Conservation (phyloP, 2,113 vertebrate genomes). For the Ameiurus melas region DNA sequence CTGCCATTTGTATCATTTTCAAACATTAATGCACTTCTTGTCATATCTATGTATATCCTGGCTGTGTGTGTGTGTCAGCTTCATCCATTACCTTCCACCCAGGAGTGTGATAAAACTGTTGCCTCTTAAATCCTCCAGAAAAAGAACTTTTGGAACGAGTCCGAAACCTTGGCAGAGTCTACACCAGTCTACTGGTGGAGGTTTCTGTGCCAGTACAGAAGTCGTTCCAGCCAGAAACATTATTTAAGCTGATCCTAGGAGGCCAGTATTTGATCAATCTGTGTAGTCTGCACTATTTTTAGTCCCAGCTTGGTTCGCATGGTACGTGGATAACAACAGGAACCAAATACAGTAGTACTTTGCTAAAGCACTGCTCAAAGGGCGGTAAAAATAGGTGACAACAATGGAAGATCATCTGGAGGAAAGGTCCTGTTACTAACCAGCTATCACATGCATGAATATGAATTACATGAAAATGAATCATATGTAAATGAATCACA, state of each 20-base stretch:
- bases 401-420: not conserved
- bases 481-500: too few species aligned
- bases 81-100: not conserved
- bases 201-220: not conserved
- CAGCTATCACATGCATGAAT: too few species aligned
- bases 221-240: not conserved
- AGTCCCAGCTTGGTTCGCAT: not conserved
- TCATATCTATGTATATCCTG: not conserved
- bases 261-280: not conserved
- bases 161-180: not conserved
- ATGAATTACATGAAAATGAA: too few species aligned
- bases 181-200: not conserved
- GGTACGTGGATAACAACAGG: not conserved
- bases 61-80: not conserved
- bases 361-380: not conserved
- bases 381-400: not conserved
- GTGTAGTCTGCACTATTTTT: constrained; percentile 5
- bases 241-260: not conserved
- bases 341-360: not conserved
- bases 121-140: not conserved
- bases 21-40: not conserved
- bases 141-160: not conserved
- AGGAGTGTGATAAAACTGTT: not conserved
- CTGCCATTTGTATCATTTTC: not conserved
- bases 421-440: not conserved